Conservation (phyloP, 2,797 vertebrate species). For the Sebastes oblongus region DNA sequence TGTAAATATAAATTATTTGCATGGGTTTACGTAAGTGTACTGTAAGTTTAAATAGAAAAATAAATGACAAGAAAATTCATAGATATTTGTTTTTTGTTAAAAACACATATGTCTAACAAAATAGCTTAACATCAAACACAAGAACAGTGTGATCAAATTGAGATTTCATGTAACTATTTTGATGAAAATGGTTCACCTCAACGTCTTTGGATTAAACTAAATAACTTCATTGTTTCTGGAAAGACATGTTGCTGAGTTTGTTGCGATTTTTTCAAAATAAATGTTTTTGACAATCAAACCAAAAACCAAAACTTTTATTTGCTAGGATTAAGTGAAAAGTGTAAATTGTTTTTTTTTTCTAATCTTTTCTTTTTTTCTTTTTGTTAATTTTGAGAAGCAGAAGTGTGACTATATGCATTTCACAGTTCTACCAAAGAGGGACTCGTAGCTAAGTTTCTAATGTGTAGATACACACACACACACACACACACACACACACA, state of each 20-base stretch:
- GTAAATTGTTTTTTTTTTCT: not conserved
- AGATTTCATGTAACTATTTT: not conserved
- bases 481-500: not conserved
- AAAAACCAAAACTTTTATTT: not conserved
- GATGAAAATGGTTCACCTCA: not conserved
- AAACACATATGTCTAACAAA: not conserved
- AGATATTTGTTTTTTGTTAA: not conserved
- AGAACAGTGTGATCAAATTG: not conserved
- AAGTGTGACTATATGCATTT: not conserved
- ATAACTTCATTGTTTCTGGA: not conserved
- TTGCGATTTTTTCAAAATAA: not conserved
- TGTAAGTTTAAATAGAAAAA: not conserved
- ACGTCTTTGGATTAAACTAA: not conserved
- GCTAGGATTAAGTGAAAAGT: not conserved
- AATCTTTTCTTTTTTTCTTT: not conserved
- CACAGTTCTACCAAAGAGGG: not conserved
- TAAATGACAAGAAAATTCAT: not conserved
- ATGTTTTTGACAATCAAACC: not conserved
- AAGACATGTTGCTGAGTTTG: not conserved
- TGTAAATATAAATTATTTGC: not conserved
- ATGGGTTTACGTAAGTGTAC: not conserved
- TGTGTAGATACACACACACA: not conserved
- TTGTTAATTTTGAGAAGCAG: not conserved
- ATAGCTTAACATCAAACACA: not conserved
- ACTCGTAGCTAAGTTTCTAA: not conserved